Base-by-base conservation (phyloP, 2,888 invertebrate species). In the Parnassius apollo region DNA sequence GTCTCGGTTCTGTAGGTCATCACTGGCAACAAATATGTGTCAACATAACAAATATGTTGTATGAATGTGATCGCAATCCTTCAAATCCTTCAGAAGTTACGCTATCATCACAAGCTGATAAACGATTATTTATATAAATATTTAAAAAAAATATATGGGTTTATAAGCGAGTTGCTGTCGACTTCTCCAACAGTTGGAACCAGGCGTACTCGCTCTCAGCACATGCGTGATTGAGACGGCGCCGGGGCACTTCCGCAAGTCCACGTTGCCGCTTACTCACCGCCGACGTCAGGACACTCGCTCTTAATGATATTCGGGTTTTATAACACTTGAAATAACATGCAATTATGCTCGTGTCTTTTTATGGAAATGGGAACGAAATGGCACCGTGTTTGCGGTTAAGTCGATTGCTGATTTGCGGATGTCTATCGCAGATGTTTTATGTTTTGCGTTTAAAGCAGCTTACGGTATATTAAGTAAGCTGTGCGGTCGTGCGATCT, bases 321-420 rank as follows among this genome's bases (percentile, higher is more conserved):
- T 58, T 62, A 53, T 62, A 54, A 58, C 58, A 58, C 62, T 58
- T 53, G 62, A 53, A 58, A 54, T 61, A 53, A 57, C 53, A 45
- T 48, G 49, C 42, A 35, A 57, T 56, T 56, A 58, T 58, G 53
- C 35, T 62, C 53, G 13, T 62, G 53, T 25, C 62, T 62, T 62
- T 62, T 62, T 62, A 58, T 58, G 62, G 54, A 49, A 10, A 2
- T 25, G 58, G 35, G 25, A 49, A 48, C 48, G 22, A 7, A 55
- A 50, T 50, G 46, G 18, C 54, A 22, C 48, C 11, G 45, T 59
- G 58, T 59, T 54, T 53, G 54, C 53, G 53, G 45, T 59, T 59
- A 50, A 52, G 45, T 35, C 46, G 42, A 51, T 46, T 59, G 59
- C 48, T 45, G 56, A 12, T 44, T 22, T 22, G 57, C 62, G 62